These are phyloP conservation scores for Caenorhabditis angaria DNA, from an alignment of 2,888 invertebrate species.

Conservation along the genomic window DNA sequence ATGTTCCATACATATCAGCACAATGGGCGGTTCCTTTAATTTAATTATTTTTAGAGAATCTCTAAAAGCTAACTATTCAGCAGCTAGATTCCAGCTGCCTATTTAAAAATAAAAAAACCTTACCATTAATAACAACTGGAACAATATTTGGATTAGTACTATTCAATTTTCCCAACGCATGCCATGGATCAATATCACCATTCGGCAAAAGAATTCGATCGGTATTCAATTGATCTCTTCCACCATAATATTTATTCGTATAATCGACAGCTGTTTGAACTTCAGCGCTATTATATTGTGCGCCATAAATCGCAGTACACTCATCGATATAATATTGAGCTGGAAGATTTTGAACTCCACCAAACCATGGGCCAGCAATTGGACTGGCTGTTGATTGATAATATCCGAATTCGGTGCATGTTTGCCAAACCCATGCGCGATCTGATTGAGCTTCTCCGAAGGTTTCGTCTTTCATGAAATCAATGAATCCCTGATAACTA, in stretches of 20 bases:
- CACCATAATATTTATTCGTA: slow-evolving; percentile 58
- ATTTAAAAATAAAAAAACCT: not conserved
- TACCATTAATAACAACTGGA: slow-evolving; percentile 47
- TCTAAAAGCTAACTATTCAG: not conserved
- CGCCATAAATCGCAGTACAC: slow-evolving; percentile 56
- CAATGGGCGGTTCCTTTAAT: slow-evolving; percentile 55
- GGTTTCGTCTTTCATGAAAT: slow-evolving; percentile 45
- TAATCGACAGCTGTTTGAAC: slow-evolving; percentile 42
- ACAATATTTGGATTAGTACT: slow-evolving; percentile 30
- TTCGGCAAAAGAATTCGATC: slow-evolving; percentile 50
- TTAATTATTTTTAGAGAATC: not conserved
- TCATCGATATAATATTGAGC: slow-evolving; percentile 51
- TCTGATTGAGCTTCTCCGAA: slow-evolving; percentile 47
- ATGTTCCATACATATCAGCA: slow-evolving; percentile 54
- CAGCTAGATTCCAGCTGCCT: not conserved
- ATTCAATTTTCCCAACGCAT: slow-evolving; percentile 48
- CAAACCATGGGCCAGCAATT: slow-evolving; percentile 50
- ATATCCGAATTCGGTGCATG: slow-evolving; percentile 93
- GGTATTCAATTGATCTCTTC: slow-evolving; percentile 47
- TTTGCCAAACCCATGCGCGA: slow-evolving; percentile 92
- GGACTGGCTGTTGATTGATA: slow-evolving; percentile 83
- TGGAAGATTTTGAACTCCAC: slow-evolving; percentile 36
- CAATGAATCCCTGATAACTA: slow-evolving; percentile 52
- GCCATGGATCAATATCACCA: slow-evolving; percentile 56
- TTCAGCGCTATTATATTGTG: slow-evolving; percentile 36